Base-by-base conservation (phyloP, 2,888 invertebrate species). In the Drosophila affinis region DNA sequence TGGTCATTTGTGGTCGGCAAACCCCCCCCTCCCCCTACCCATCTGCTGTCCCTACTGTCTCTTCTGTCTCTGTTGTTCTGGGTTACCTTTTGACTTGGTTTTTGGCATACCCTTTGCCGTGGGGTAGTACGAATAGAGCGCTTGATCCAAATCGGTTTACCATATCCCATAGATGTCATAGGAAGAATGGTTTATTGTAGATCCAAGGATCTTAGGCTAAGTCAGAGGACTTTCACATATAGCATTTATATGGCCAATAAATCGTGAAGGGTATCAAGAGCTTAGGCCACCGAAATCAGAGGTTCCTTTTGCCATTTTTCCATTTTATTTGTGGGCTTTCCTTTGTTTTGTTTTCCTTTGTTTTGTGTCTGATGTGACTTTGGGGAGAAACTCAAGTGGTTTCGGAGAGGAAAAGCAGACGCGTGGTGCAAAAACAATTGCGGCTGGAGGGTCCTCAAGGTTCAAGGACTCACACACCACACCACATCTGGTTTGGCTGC, bases 381-480 rank as follows among this genome's bases (percentile, higher is more conserved):
- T 51, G 47, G 71, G 71, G 68, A 65, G 54, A 32, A 71, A 71
- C 65, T 51, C 58, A 74, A 51, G 51, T 51, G 70, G 34, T 6
- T 5, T 10, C 9, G 27, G 12, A n/a, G n/a, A 10, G 21, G 17
- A 6, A 39, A 39, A n/a, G 7, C 39, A 14, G 39, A 39, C 14
- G 32, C 9, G 45, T 32, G 14, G 39, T 14, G 48, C 34, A 27
- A 27, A 32, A 67, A n/a, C 39, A 39, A 39, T 39, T 39, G 39
- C 39, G 39, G 39, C 0, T n/a, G 7, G 39, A 39, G 39, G 39
- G 76, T 80, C 76, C 79, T 80, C 72, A 54, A 67, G 86, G 79
- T 81, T 88, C 87, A 87, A 85, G 85, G 89, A 85, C 89, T 81
- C 53, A 55, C 70, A 75, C 39, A 39, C 39, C 21, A 21, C 21